Base-by-base conservation (phyloP, 2,797 vertebrate genomes). In the Sebastes iracundus region DNA sequence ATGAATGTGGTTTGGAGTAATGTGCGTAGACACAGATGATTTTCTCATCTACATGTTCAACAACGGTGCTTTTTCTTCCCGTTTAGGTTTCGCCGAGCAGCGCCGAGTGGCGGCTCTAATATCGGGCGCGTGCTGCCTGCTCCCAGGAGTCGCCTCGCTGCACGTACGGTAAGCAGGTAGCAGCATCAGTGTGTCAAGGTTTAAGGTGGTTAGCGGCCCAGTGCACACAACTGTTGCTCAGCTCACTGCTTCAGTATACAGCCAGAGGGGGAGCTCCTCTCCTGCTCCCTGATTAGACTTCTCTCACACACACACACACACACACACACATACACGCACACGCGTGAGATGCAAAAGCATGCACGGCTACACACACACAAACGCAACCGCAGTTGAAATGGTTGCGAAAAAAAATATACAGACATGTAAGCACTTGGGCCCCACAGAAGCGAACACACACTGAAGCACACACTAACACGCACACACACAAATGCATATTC, bases 221-320 rank as follows among this genome's bases (percentile, higher is more conserved):
- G 65, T 78, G 71, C 73, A 76, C 84, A 87, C 88, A 92, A 92
- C 91, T 91, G 92, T 93, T 91, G 90, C 91, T 86, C 73, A 62
- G 81, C 84, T 90, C 73, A 63, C 79, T 75, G 92, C 86, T 86
- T 87, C 82, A 55, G 78, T 53, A 70, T 67, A 81, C 84, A 87
- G 92, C 90, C 89, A 87, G 81, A 91, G 84, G 89, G 88, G 89
- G 89, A 86, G 89, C 92, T 92, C 77, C 86, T 91, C 85, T 91
- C 72, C 77, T 83, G 88, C 33, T 28, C 65, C 80, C 82, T 75
- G 86, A 90, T 92, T 88, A 86, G 25, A 81, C 65, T 66, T 35
- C 83, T 56, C 59, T 12, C 30, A 11, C 61, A 9, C 75, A 6
- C 70, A 3, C 35, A 38, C 35, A 38, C 33, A 35, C 33, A 35